Conservation (phyloP, 2,113 vertebrate species). For the Syngnathus typhle region DNA sequence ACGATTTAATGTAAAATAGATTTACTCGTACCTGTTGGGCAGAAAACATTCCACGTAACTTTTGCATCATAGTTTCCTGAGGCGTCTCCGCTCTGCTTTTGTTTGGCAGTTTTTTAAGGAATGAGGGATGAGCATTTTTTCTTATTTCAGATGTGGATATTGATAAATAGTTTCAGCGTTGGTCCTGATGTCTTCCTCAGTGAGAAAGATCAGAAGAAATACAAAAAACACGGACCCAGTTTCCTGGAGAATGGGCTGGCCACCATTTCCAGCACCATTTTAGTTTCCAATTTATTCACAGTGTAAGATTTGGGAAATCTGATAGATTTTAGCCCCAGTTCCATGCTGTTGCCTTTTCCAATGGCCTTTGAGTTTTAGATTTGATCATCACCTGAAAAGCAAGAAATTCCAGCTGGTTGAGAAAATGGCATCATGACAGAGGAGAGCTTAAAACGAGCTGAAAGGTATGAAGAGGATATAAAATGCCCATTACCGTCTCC, state of each 20-base stretch:
- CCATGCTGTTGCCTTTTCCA: constrained; percentile 52
- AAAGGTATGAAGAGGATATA: constrained; percentile 59
- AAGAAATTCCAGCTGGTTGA: constrained; percentile 48
- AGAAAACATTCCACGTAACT: too few relatives aligned
- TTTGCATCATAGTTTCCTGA: too few relatives aligned
- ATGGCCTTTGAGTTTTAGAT: constrained; percentile 67
- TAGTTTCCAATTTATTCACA: constrained; percentile 66
- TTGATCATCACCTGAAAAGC: constrained; percentile 57
- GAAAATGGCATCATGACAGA: constrained; percentile 44
- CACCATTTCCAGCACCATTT: constrained; percentile 57
- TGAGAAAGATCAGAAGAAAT: constrained; percentile 31
- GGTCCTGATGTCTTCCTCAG: background rate
- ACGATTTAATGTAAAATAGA: too few relatives aligned
- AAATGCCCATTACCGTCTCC: constrained; percentile 46
- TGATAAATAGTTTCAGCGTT: too few relatives aligned
- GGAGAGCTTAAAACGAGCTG: constrained; percentile 59
- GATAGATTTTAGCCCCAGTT: constrained; percentile 64
- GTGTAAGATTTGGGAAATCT: constrained; percentile 52
- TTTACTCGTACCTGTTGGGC: too few relatives aligned
- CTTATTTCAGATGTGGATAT: too few relatives aligned
- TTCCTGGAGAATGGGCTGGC: constrained; percentile 49
- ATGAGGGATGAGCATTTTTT: too few relatives aligned
- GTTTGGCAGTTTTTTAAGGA: too few relatives aligned
- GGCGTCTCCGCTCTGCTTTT: too few relatives aligned
- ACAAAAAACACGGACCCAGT: constrained; percentile 40